phyloP scores from a whole-genome alignment of 2,888 invertebrate genomes.

The Protophormia terraenovae region DNA sequence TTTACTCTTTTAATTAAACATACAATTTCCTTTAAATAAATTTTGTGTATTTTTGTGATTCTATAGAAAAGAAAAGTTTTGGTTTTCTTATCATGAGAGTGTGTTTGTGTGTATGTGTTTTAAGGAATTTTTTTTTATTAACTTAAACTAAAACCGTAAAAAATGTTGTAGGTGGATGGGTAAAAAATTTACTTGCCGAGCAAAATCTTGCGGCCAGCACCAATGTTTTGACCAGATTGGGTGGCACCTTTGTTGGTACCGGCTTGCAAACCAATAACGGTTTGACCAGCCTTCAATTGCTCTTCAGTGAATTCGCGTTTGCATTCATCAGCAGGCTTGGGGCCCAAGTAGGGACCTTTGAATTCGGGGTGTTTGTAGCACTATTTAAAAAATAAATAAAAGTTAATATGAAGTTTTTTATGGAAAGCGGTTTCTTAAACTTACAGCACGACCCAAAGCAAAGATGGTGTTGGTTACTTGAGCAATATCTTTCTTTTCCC shows the following conservation, averaged over 20 bases:
- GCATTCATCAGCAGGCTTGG: conserved; percentile 96
- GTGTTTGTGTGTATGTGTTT: conserved; percentile 43
- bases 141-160: conserved; percentile 54
- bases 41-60: conserved; percentile 33
- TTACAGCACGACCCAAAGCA: conserved; percentile 92
- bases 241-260: conserved; percentile 98
- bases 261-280: conserved; percentile 95
- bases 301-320: conserved; percentile 97
- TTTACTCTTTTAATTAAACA: conserved; percentile 14
- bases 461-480: conserved; percentile 92
- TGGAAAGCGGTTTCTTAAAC: conserved; percentile 68
- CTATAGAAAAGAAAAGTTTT: conserved; percentile 6
- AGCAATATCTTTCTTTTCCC: conserved; percentile 95
- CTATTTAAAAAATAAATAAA: conserved; percentile 80
- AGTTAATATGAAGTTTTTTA: not conserved
- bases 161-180: conserved; percentile 22
- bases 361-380: conserved; percentile 92
- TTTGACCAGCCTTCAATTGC: conserved; percentile 92
- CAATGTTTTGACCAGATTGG: conserved; percentile 94
- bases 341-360: conserved; percentile 94
- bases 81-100: conserved; percentile 32
- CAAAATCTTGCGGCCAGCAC: conserved; percentile 94
- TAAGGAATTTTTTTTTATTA: conserved; percentile 41
- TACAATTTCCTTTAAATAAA: conserved; percentile 47
- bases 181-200: conserved; percentile 88